A percentile compares a stretch with the other conserved stretches of the same genome.
These are phyloP conservation scores for Charanyca ferruginea DNA, from an alignment of 2,888 invertebrate genomes.

Conservation along the genomic window DNA sequence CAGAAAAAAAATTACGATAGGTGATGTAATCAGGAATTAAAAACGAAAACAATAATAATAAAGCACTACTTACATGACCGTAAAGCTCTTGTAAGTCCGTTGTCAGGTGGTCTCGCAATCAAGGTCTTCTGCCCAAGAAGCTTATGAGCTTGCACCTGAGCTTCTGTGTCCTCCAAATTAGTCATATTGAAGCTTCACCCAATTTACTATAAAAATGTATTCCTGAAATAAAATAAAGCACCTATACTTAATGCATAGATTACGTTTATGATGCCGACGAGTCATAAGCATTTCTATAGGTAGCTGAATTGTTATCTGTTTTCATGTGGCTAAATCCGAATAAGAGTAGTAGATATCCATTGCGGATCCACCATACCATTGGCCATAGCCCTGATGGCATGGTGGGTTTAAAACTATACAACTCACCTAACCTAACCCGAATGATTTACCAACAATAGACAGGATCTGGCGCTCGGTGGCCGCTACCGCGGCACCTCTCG, in stretches of 20 bases:
- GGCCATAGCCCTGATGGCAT: no score
- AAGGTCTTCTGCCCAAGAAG: constrained; percentile 82
- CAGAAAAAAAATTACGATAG: no score
- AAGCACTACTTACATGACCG: constrained; percentile 82
- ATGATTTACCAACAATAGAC: no score
- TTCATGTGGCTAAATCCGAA: no score
- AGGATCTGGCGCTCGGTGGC: no score
- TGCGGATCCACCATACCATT: no score
- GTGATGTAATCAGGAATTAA: no score
- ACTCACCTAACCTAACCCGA: no score
- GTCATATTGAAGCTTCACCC: constrained; percentile 9
- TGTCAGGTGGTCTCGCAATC: constrained; percentile 74
- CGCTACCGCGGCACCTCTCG: no score
- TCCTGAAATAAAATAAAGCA: constrained; percentile 39
- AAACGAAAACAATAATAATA: no score
- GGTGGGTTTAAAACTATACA: no score
- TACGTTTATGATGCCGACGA: background rate
- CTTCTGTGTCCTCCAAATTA: constrained; percentile 80
- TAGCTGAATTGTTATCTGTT: background rate
- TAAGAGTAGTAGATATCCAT: no score
- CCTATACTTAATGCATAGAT: background rate
- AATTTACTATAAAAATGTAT: background rate
- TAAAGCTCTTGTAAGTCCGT: constrained; percentile 77
- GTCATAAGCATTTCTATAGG: background rate
- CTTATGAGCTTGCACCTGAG: constrained; percentile 82